Conservation (phyloP, 2,888 invertebrate species). For the Ennomos fuscantarius region DNA sequence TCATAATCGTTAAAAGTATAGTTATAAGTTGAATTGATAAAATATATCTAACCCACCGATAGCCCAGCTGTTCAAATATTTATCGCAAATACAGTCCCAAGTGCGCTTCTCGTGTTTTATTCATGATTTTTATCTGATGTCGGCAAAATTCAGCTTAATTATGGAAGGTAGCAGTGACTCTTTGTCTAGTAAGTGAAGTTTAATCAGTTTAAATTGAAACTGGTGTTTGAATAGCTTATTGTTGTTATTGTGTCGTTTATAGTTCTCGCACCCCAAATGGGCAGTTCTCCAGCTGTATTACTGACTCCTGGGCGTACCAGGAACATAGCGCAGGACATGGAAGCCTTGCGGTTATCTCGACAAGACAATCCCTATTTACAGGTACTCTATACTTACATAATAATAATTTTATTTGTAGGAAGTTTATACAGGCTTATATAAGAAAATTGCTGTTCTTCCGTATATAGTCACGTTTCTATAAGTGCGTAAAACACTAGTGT, state of each 20-base stretch:
- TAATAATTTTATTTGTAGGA: slow-evolving; percentile 24
- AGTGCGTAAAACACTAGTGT: not conserved
- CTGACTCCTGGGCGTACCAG: slow-evolving; percentile 90
- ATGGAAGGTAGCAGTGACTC: slow-evolving; percentile 79
- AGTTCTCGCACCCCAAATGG: slow-evolving; percentile 69
- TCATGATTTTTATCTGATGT: slow-evolving; percentile 25
- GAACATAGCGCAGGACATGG: slow-evolving; percentile 94
- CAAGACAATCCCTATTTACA: slow-evolving; percentile 94
- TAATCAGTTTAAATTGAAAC: slow-evolving; percentile 22
- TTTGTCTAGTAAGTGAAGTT: slow-evolving; percentile 63
- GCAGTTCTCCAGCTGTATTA: slow-evolving; percentile 85
- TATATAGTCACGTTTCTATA: not conserved
- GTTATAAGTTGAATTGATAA: not conserved
- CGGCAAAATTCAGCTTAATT: slow-evolving; percentile 39
- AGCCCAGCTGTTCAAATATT: slow-evolving; percentile 28
- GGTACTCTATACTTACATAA: slow-evolving; percentile 70
- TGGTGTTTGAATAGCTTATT: slow-evolving; percentile 17
- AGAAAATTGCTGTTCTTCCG: slow-evolving; percentile 14
- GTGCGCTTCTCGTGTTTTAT: slow-evolving; percentile 7
- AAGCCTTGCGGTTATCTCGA: slow-evolving; percentile 90
- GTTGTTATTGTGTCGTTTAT: slow-evolving; percentile 29
- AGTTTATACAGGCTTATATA: slow-evolving; percentile 31
- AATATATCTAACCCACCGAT: slow-evolving; percentile 3
- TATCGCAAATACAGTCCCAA: slow-evolving; percentile 15
- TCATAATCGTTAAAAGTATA: not conserved